A percentile compares a stretch with the other conserved stretches of the same genome.
Conservation (phyloP, 2,888 invertebrate species). For the Cataglyphis livida region DNA sequence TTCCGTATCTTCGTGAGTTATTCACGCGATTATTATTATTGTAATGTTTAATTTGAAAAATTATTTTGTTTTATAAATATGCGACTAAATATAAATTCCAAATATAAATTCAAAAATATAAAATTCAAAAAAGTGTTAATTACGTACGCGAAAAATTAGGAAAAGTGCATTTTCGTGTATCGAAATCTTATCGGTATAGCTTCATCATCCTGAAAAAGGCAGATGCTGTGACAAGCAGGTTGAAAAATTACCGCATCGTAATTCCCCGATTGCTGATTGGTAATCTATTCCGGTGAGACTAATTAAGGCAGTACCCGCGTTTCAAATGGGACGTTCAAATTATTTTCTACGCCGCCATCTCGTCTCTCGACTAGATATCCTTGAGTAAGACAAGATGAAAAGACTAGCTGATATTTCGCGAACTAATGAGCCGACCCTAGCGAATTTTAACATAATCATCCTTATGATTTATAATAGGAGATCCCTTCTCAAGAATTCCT, state of each 20-base stretch:
- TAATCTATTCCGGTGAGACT: constrained; percentile 69
- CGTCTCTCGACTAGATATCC: constrained; percentile 67
- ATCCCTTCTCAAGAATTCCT: constrained; percentile 20
- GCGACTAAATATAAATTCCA: neutral
- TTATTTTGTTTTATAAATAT: neutral
- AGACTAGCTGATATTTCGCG: constrained; percentile 63
- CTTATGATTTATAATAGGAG: constrained; percentile 69
- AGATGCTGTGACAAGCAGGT: constrained; percentile 24
- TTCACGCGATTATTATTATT: neutral
- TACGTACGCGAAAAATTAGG: neutral
- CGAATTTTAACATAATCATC: constrained; percentile 68
- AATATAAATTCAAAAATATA: too few species aligned
- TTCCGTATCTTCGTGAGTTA: constrained; percentile 5
- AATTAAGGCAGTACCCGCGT: constrained; percentile 68
- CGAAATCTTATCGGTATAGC: neutral
- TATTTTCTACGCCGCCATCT: constrained; percentile 69
- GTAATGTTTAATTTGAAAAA: neutral
- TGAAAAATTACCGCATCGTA: constrained; percentile 59
- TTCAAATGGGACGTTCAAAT: constrained; percentile 65
- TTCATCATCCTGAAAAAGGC: neutral
- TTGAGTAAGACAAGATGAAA: constrained; percentile 58
- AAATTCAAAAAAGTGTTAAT: neutral
- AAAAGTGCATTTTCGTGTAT: constrained; percentile 22
- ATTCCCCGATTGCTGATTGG: constrained; percentile 69
- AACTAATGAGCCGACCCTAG: constrained; percentile 67